A percentile compares a stretch with the other conserved stretches of the same genome.
Conservation (phyloP, 2,888 invertebrate genomes). For the Gisinianus flammeolus region DNA sequence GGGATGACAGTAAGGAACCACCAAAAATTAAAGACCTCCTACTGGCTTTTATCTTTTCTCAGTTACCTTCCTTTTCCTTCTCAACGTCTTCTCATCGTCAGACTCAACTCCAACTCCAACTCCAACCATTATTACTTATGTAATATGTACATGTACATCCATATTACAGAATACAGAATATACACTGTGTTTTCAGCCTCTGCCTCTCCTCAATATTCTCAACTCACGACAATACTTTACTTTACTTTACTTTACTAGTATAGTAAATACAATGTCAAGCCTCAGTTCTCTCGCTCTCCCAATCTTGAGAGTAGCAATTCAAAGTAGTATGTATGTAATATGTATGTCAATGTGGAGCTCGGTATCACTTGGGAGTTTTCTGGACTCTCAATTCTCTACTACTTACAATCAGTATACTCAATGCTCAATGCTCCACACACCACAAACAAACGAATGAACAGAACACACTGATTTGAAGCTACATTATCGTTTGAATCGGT, state of each 20-base stretch:
- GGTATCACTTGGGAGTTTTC: too few relatives aligned
- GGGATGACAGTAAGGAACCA: conserved; percentile 59
- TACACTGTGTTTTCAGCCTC: not conserved
- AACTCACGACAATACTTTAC: not conserved
- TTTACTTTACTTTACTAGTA: too few relatives aligned
- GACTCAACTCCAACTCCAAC: not conserved
- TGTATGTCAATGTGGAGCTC: too few relatives aligned
- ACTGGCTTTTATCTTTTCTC: conserved; percentile 54
- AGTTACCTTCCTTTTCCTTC: conserved; percentile 30
- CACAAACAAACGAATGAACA: too few relatives aligned
- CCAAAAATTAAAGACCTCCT: conserved; percentile 59
- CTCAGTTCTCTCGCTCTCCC: too few relatives aligned
- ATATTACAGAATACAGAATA: not conserved
- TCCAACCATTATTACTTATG: conserved; percentile 16
- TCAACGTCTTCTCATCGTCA: conserved; percentile 25
- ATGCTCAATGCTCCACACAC: too few relatives aligned
- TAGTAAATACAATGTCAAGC: not conserved
- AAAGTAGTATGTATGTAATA: too few relatives aligned
- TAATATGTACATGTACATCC: not conserved
- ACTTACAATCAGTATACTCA: too few relatives aligned
- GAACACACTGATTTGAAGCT: too few relatives aligned
- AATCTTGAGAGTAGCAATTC: too few relatives aligned
- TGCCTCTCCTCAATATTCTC: not conserved
- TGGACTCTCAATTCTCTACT: too few relatives aligned
- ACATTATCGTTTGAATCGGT: too few relatives aligned